Conservation (phyloP, 2,113 vertebrate species). For the Balaenoptera acutorostrata region DNA sequence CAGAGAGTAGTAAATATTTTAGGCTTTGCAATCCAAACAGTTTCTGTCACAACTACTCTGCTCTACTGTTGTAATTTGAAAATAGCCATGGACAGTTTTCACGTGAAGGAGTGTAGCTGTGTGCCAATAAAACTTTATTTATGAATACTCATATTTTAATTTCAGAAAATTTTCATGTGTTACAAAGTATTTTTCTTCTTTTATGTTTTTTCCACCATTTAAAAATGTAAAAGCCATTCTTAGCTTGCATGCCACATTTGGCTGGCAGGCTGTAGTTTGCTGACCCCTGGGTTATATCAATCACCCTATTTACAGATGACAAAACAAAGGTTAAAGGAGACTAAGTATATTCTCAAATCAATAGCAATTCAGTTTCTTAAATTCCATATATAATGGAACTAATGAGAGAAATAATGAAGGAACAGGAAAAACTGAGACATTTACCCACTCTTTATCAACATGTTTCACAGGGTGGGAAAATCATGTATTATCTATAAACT, state of each 20-base stretch:
- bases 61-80: neutral
- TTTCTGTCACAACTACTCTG: neutral
- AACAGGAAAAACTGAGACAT: neutral
- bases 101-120: neutral
- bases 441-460: constrained; percentile 16
- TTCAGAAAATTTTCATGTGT: neutral
- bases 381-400: neutral
- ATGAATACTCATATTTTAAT: neutral
- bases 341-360: neutral
- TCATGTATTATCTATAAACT: constrained; percentile 24
- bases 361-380: neutral
- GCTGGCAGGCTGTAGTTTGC: neutral
- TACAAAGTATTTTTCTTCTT: constrained; percentile 2
- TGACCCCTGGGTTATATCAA: neutral
- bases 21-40: neutral
- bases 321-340: neutral
- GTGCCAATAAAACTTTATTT: neutral
- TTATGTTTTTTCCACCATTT: neutral
- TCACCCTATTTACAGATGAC: neutral
- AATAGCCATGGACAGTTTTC: neutral
- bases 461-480: neutral
- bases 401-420: constrained; percentile 14
- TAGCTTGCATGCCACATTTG: neutral
- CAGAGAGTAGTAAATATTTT: neutral
- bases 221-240: constrained; percentile 17